phyloP scores from a whole-genome alignment of 2,797 vertebrate genomes.

The Pempheris klunzingeri region DNA sequence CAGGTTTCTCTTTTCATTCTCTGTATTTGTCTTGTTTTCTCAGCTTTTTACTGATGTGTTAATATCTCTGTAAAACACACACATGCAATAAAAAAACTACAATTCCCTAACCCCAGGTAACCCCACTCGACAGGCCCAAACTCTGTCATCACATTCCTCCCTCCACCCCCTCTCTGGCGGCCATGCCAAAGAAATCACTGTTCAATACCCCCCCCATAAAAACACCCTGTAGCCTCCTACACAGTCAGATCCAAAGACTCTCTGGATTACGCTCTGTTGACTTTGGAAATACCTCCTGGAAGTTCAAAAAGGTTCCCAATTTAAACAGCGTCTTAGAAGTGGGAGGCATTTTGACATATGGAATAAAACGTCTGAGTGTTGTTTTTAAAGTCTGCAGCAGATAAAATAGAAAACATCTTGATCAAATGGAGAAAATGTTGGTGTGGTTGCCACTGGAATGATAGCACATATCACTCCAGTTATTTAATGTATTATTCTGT shows the following conservation, averaged over 20 bases:
- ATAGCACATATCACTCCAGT: constrained; percentile 15
- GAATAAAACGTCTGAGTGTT: constrained; percentile 58
- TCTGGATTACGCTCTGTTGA: constrained; percentile 78
- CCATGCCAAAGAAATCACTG: constrained; percentile 77
- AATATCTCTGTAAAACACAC: constrained; percentile 4
- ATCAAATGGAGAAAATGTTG: constrained; percentile 30
- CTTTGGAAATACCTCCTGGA: constrained; percentile 75
- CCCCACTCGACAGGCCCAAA: constrained; percentile 35
- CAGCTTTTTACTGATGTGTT: constrained; percentile 9
- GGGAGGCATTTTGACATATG: constrained; percentile 62
- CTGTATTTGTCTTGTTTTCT: constrained; percentile 17
- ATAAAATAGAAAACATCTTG: constrained; percentile 43
- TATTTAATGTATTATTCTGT: constrained; percentile 40
- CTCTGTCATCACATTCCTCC: constrained; percentile 66
- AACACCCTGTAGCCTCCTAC: constrained; percentile 67
- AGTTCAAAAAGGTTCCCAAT: constrained; percentile 69
- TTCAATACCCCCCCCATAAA: constrained; percentile 69
- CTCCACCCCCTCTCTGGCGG: constrained; percentile 48
- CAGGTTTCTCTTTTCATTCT: neutral
- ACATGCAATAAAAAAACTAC: constrained; percentile 21
- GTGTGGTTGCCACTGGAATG: constrained; percentile 22
- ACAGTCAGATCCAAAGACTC: constrained; percentile 63
- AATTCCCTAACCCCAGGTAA: constrained; percentile 65
- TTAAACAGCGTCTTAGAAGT: constrained; percentile 69
- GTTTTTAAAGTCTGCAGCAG: constrained; percentile 64